Evolutionary conservation across 2,113 vertebrate genomes (phyloP).

Genomic region (Coreoperca whiteheadi): DNA sequence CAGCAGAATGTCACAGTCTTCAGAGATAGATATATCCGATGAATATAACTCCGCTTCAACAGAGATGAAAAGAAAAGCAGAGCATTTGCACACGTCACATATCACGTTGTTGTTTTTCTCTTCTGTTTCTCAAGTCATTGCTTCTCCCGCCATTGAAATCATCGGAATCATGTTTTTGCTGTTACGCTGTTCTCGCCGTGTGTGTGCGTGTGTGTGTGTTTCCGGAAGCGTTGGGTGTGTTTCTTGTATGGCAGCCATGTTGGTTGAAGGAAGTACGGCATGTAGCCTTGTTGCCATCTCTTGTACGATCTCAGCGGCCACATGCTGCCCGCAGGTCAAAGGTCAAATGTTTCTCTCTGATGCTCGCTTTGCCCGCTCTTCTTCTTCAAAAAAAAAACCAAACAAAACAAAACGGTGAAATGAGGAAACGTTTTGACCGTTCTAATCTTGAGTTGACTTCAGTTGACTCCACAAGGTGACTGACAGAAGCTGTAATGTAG

Average conservation of each 20-base stretch:
- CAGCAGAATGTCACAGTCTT: slow-evolving; percentile 67
- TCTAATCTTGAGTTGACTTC: background rate
- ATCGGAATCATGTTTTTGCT: slow-evolving; percentile 58
- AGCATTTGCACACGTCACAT: slow-evolving; percentile 69
- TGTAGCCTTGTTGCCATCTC: background rate
- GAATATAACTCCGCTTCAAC: slow-evolving; percentile 4
- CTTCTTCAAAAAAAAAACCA: background rate
- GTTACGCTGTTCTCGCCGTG: slow-evolving; percentile 29
- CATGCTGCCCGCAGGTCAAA: background rate
- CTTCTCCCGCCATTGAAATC: slow-evolving; percentile 46
- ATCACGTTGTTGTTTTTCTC: slow-evolving; percentile 10
- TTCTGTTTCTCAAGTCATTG: slow-evolving; percentile 34
- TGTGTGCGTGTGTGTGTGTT: slow-evolving; percentile 38
- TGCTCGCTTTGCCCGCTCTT: background rate
- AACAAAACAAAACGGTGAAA: too few species aligned
- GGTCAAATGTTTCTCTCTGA: slow-evolving; percentile 3
- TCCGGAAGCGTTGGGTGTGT: slow-evolving; percentile 19
- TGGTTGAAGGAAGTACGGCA: background rate
- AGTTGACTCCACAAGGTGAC: background rate
- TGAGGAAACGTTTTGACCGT: background rate
- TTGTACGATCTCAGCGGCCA: background rate
- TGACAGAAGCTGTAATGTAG: background rate
- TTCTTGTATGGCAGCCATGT: background rate
- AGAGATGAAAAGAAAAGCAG: slow-evolving; percentile 40
- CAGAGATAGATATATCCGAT: slow-evolving; percentile 4